These are phyloP conservation scores for Lepeophtheirus nordmannii DNA, from an alignment of 2,888 invertebrate genomes.

Conservation along the genomic window DNA sequence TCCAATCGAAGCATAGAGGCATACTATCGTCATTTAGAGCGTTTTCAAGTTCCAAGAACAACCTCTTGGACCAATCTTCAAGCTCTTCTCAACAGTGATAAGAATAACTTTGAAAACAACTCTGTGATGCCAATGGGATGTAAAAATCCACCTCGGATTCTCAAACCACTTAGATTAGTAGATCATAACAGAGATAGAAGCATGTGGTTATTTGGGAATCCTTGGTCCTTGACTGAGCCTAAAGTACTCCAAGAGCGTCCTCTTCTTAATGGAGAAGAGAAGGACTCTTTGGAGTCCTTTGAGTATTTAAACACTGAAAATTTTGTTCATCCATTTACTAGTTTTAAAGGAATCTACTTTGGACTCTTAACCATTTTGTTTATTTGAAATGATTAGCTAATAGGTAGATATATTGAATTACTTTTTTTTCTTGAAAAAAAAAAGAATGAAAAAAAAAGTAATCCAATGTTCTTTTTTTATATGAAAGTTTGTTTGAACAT, in stretches of 20 bases:
- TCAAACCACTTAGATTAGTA: background rate
- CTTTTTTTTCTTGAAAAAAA: too few relatives aligned
- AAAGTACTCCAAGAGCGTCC: constrained; percentile 1
- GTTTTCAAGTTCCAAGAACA: constrained; percentile 10
- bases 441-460: too few relatives aligned
- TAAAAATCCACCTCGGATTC: constrained; percentile 1
- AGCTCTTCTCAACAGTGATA: background rate
- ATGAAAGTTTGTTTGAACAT: too few relatives aligned
- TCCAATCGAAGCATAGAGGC: constrained; percentile 15
- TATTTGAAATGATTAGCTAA: too few relatives aligned
- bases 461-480: too few relatives aligned
- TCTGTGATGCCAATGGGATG: background rate
- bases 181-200: background rate
- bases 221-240: background rate
- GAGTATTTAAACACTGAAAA: background rate
- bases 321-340: background rate
- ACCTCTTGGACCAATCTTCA: constrained; percentile 10
- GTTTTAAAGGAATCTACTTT: constrained; percentile 1
- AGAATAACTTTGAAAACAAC: background rate
- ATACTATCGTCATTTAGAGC: constrained; percentile 9
- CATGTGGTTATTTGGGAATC: constrained; percentile 3
- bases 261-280: constrained; percentile 1
- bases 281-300: background rate
- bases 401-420: too few relatives aligned
- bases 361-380: background rate